phyloP scores from a whole-genome alignment of 2,888 invertebrate species.

The Hemithea aestivaria region DNA sequence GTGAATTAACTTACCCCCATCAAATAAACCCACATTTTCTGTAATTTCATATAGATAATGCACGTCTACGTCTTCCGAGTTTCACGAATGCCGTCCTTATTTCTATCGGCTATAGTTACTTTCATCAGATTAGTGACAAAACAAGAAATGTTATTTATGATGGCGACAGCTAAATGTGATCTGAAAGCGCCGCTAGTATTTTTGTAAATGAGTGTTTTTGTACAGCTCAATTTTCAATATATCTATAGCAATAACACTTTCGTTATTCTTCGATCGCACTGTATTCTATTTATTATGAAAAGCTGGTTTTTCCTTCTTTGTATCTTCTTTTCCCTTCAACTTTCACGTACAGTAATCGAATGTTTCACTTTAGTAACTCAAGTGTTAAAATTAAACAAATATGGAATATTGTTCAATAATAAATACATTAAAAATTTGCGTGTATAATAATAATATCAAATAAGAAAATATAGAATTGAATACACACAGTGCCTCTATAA shows the following conservation, averaged over 20 bases:
- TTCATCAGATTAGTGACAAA: conserved; percentile 32
- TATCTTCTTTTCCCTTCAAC: conserved; percentile 1
- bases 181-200: conserved; percentile 76
- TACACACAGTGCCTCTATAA: conserved; percentile 80
- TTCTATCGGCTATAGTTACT: conserved; percentile 15
- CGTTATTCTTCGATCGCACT: conserved; percentile 3
- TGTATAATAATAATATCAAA: conserved; percentile 58
- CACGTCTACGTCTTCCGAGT: conserved; percentile 7
- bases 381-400: conserved; percentile 18
- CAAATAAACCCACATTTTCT: no score
- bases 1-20: no score
- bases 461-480: conserved; percentile 65
- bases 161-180: conserved; percentile 64
- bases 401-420: conserved; percentile 39
- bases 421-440: conserved; percentile 35
- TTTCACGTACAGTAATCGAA: conserved; percentile 23
- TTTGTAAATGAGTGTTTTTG: conserved; percentile 73
- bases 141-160: conserved; percentile 28
- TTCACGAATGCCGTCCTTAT: conserved; percentile 20
- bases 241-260: conserved; percentile 33
- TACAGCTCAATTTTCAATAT: conserved; percentile 73
- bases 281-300: no score
- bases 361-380: conserved; percentile 19
- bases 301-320: neutral
- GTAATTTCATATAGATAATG: neutral